Evolutionary conservation across 2,888 invertebrate species (phyloP).

Genomic region (Amphiduros pacificus): DNA sequence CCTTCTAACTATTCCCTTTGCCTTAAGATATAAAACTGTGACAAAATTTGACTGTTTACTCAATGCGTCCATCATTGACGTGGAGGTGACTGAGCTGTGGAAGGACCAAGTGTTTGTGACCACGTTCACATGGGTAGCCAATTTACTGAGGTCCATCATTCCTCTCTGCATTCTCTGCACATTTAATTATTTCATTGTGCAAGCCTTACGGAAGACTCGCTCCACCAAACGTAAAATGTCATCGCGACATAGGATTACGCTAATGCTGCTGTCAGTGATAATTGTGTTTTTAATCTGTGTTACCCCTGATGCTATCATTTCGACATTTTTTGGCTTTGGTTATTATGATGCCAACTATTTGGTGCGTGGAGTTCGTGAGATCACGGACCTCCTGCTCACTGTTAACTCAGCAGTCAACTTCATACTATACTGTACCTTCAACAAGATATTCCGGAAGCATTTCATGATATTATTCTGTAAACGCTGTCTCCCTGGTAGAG

Average conservation of each 20-base stretch:
- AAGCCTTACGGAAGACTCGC: constrained; percentile 46
- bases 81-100: constrained; percentile 46
- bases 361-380: constrained; percentile 34
- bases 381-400: constrained; percentile 33
- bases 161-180: constrained; percentile 50
- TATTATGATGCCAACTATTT: constrained; percentile 29
- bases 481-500: constrained; percentile 3
- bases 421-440: constrained; percentile 27
- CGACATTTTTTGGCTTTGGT: constrained; percentile 32
- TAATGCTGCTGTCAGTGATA: constrained; percentile 38
- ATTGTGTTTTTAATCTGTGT: constrained; percentile 35
- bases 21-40: constrained; percentile 46
- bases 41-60: constrained; percentile 29
- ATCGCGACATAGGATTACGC: constrained; percentile 31
- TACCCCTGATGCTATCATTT: constrained; percentile 38
- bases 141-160: constrained; percentile 52
- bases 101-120: constrained; percentile 43
- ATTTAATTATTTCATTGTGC: constrained; percentile 53
- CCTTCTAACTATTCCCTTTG: constrained; percentile 49
- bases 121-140: constrained; percentile 53
- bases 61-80: constrained; percentile 37
- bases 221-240: constrained; percentile 9
- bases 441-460: constrained; percentile 21
- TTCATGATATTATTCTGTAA: constrained; percentile 22
- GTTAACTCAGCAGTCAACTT: constrained; percentile 28